Evolutionary conservation across 2,888 invertebrate genomes (phyloP), one percentile per base, ranked within the genome.

Genomic region (Sinelater perroti): DNA sequence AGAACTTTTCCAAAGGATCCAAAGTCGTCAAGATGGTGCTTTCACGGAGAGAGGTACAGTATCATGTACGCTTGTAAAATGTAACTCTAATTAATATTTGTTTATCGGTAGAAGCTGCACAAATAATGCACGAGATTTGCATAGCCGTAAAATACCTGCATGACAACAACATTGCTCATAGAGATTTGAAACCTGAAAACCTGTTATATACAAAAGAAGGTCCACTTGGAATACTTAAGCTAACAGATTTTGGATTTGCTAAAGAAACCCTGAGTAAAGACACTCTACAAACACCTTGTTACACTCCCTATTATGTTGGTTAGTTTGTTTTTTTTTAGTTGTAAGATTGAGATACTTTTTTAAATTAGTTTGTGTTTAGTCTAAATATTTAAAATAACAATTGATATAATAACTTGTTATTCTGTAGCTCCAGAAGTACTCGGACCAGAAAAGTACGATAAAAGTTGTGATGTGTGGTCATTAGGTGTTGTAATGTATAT

Each of bases 401-500:
- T 21, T 8, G 8, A 26, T 10, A 17, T 10, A 26, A 2, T 46
- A 31, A 28, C 16, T 6, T 2, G 6, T 3, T 7, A 40, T 7
- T 36, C 44, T 58, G 6, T 49, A 78, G 79, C 79, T 50, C 79
- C 79, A 20, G 79, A 97, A 86, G 96, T 98, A 3, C 81, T 98
- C 49, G 97, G 97, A 1, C 94, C 97, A 3, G 95, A 96, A 77
- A 97, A 96, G 75, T 99, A 98, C 76, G 98, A 98, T 81, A 97
- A 96, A 77, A 96, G 96, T 66, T 99, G 99, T 82, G 99, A 99
- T 83, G 91, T 99, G 74, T 99, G 99, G 98, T 97, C 97, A 0
- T 81, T 99, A 56, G 98, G 98, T 14, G 98, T 99, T 18, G 98
- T 99, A 62, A 98, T 97, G 95, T 99, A 99, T 78, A 99, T 99